Evolutionary conservation across 2,113 vertebrate genomes (phyloP).

Genomic region (Sylvietta virens): DNA sequence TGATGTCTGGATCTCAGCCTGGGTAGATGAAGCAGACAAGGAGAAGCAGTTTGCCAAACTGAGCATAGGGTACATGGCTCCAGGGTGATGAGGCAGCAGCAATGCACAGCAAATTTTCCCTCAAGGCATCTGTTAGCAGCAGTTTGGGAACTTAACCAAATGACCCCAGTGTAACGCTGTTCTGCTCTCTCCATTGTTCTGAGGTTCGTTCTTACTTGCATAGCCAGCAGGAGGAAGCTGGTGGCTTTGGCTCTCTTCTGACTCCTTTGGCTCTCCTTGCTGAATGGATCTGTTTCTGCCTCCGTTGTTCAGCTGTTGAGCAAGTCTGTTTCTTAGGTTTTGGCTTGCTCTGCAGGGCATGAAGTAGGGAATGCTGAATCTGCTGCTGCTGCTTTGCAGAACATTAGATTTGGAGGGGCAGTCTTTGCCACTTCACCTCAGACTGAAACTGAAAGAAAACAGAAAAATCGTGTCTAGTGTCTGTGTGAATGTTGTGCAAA

Average conservation of each 20-base stretch:
- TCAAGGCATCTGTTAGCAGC: background rate
- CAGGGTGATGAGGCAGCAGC: background rate
- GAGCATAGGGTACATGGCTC: background rate
- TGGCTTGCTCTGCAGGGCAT: background rate
- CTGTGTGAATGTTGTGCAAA: background rate
- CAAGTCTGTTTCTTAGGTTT: background rate
- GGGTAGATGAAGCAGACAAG: background rate
- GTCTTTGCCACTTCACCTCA: background rate
- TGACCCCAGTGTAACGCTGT: background rate
- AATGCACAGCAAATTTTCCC: background rate
- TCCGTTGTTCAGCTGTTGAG: background rate
- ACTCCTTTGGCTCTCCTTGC: background rate
- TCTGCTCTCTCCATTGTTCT: slow-evolving; percentile 15
- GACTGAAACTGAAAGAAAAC: background rate
- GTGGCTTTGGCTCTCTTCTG: background rate
- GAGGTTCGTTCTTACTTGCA: background rate
- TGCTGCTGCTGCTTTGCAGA: background rate
- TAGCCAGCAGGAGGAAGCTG: slow-evolving; percentile 4
- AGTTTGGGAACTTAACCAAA: slow-evolving; percentile 17
- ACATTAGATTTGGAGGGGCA: background rate
- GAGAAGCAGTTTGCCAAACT: background rate
- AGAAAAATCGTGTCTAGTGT: background rate
- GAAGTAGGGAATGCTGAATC: background rate
- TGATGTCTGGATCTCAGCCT: background rate
- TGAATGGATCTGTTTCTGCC: background rate